Base-by-base conservation (phyloP, 2,888 invertebrate genomes). In the Pseudanteris insignis region DNA sequence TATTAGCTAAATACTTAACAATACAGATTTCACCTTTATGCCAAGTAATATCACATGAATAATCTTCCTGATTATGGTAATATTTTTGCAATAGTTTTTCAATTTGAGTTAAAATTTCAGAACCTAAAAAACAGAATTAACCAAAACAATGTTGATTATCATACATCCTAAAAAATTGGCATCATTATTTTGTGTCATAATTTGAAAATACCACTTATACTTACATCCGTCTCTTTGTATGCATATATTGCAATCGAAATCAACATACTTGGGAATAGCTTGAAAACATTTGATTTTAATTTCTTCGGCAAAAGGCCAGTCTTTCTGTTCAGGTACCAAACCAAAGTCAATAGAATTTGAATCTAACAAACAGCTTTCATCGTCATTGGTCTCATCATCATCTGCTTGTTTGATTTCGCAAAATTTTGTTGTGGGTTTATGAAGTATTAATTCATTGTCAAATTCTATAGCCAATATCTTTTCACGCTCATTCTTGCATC, bases 251-350 rank as follows among this genome's bases (percentile, higher is more conserved):
- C 81, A 80, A 9, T 82, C 72, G 33, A 80, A 70, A 69, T 86
- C 86, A 0, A 90, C 84, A 75, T 86, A 86, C 38, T 89, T 89
- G 0, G 88, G 83, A 50, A 82, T 72, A 0, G 83, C 90, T 0
- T 82, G 77, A 67, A 91, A 90, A 34, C 84, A 78, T 0, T 76
- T 75, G 38, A 80, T 76, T 0, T 67, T 70, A 24, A 89, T 80
- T 0, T 83, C 81, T 40, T 82, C 82, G 0, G 87, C 75, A 2
- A 86, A 84, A 36, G 85, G 68, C 91, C 91, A 91, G 40, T 85
- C 82, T 0, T 79, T 81, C 8, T 82, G 47, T 10, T 70, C 65
- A 0, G 47, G 15, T 8, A 63, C 60, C 9, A 63, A 5, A n/a
- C n/a, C n/a, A n/a, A n/a, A n/a, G n/a, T n/a, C n/a, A n/a, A n/a